Evolutionary conservation across 2,797 vertebrate species (phyloP), one percentile per base, ranked within the genome.

Genomic region (Fundulus diaphanus): DNA sequence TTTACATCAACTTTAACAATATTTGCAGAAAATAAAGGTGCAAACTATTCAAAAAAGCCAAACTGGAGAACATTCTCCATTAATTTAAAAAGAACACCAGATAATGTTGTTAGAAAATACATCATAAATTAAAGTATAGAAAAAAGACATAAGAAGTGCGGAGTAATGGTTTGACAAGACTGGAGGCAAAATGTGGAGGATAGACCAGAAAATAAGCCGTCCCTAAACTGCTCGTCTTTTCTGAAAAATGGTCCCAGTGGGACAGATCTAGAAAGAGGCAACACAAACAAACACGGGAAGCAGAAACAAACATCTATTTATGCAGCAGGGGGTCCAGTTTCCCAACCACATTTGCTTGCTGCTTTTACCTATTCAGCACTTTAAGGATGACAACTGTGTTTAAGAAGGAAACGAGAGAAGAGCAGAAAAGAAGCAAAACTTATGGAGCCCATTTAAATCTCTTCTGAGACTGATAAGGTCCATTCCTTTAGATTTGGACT

Each of bases 261-360:
- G 84, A 90, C 75, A 71, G 75, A 90, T 87, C 85, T 82, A 91
- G 87, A 91, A 90, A 88, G 85, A 90, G 80, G 83, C 79, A 88
- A 91, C 87, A 91, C 89, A 94, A 92, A 93, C 86, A 93, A 90
- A 93, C 82, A 91, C 78, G 87, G 81, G 82, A 78, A 87, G 90
- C 92, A 92, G 90, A 92, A 94, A 92, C 94, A 92, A 93, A 91
- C 87, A 88, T 90, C 91, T 94, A 92, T 94, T 95, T 93, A 92
- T 90, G 89, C 88, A 90, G 87, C 89, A 87, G 77, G 87, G 89
- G 86, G 86, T 92, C 88, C 86, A 76, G 82, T 93, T 91, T 95
- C 87, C 87, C 82, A 79, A 83, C 78, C 73, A 91, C 83, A 84
- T 85, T 87, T 87, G 75, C 83, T 72, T 29, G 78, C 83, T 75